phyloP scores from a whole-genome alignment of 53 echinoderm and acorn worm genomes.

The Echinometra lucunter region DNA sequence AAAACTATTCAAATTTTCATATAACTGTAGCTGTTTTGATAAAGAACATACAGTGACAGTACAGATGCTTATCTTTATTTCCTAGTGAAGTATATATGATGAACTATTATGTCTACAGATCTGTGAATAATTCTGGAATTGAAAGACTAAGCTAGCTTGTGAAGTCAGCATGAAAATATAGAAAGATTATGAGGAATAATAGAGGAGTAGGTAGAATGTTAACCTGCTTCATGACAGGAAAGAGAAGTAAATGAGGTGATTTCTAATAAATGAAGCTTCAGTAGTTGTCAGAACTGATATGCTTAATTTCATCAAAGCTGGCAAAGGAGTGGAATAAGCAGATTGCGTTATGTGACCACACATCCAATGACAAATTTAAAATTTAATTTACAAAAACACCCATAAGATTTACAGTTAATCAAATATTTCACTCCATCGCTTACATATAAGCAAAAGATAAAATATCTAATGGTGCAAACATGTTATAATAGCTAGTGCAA shows the following conservation, averaged over 20 bases:
- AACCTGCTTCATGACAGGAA: conserved; percentile 56
- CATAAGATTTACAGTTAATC: conserved; percentile 45
- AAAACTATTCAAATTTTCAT: neutral
- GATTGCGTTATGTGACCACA: conserved; percentile 53
- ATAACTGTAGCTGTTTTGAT: neutral
- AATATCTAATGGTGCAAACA: neutral
- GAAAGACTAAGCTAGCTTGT: conserved; percentile 48
- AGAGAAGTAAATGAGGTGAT: conserved; percentile 40
- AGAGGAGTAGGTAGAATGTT: conserved; percentile 18
- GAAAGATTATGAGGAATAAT: neutral
- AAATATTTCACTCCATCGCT: conserved; percentile 46
- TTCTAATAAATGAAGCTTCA: conserved; percentile 28
- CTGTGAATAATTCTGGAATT: neutral
- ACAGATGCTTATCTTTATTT: neutral
- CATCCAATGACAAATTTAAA: conserved; percentile 52
- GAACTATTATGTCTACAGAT: conserved; percentile 2
- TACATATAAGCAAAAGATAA: neutral
- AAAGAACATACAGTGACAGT: neutral
- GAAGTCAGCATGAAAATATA: neutral
- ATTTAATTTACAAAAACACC: conserved; percentile 33
- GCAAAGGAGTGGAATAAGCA: conserved; percentile 55
- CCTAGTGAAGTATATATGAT: neutral
- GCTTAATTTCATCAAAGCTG: conserved; percentile 23
- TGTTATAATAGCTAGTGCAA: conserved; percentile 51
- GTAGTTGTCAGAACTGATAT: conserved; percentile 49